These are phyloP conservation scores for Drosophila villosipedis DNA, from an alignment of 2,888 invertebrate genomes.

Conservation along the genomic window DNA sequence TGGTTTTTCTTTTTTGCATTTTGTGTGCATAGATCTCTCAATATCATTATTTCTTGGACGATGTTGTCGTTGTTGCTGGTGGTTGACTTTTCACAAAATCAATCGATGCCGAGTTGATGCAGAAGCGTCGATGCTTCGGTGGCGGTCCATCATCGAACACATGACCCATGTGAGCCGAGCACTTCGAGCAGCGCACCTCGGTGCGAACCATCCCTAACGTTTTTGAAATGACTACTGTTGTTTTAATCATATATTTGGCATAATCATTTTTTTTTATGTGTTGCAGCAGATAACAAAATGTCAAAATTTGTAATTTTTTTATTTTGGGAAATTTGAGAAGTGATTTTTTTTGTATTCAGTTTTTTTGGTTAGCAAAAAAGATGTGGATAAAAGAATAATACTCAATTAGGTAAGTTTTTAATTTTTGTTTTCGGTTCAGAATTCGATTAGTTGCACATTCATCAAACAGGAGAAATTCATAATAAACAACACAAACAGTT, in stretches of 20 bases:
- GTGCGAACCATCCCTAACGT: constrained; percentile 95
- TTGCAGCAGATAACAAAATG: constrained; percentile 24
- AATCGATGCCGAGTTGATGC: constrained; percentile 94
- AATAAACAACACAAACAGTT: constrained; percentile 56
- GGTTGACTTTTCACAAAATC: constrained; percentile 81
- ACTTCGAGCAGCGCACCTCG: constrained; percentile 97
- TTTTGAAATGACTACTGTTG: constrained; percentile 87
- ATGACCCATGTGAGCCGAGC: constrained; percentile 97
- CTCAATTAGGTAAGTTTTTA: constrained; percentile 76
- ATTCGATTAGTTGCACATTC: constrained; percentile 67
- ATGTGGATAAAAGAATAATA: constrained; percentile 78
- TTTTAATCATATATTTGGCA: constrained; percentile 67
- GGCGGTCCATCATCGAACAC: constrained; percentile 98
- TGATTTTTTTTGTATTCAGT: constrained; percentile 31
- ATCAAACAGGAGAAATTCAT: constrained; percentile 63
- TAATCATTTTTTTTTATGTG: constrained; percentile 34
- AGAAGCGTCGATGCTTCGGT: constrained; percentile 96
- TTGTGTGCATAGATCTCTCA: constrained; percentile 12
- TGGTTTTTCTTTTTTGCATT: constrained; percentile 4
- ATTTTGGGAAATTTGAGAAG: constrained; percentile 51
- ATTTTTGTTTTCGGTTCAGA: constrained; percentile 49
- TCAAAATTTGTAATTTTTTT: constrained; percentile 25
- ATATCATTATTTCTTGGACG: constrained; percentile 74
- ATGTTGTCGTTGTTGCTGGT: constrained; percentile 61
- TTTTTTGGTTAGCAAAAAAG: constrained; percentile 71